Base-by-base conservation (phyloP, 2,797 vertebrate species). In the Xyrichtys novacula region DNA sequence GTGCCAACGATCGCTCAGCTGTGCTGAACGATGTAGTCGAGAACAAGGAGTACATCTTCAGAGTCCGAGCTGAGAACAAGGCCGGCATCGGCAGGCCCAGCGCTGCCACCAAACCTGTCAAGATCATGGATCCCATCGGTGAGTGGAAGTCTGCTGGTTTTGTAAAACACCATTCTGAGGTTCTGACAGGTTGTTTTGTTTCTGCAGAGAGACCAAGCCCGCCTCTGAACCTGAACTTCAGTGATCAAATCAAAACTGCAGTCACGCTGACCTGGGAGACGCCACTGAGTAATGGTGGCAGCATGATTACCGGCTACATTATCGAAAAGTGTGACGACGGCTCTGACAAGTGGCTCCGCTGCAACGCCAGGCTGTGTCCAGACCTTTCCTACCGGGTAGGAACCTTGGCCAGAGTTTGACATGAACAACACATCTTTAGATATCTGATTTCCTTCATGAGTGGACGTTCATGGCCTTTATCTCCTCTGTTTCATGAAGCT, bases 41-140 rank as follows among this genome's bases (percentile, higher is more conserved):
- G 91, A 97, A 98, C 83, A 98, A 99, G 71, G 98, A 99, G 81
- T 99, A 99, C 73, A 98, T 97, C 89, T 99, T 99, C 89, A 94
- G 98, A 79, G 95, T 98, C 71, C 94, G 96, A 81, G 98, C 98
- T 46, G 96, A 98, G 91, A 99, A 99, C 90, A 95, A 96, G 82
- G 95, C 97, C 26, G 98, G 98, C 87, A 83, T 96, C 28, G 97
- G 98, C 76, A 96, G 95, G 66, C 98, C 98, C 83, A 99, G 98
- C 47, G 88, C 95, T 40, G 96, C 97, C 66, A 98, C 98, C 31
- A 93, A 92, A 23, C 96, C 97, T 0, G 91, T 98, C 76, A 99
- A 98, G 91, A 98, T 99, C 78, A 96, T 96, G 91, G 97, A 99
- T 84, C 98, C 98, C 47, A 96, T 98, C 0, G 94, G 98, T 99